A percentile compares a stretch with the other conserved stretches of the same genome.
These are phyloP conservation scores for Paelopatides confundens DNA, from an alignment of 53 echinoderm and acorn worm genomes.

Conservation along the genomic window DNA sequence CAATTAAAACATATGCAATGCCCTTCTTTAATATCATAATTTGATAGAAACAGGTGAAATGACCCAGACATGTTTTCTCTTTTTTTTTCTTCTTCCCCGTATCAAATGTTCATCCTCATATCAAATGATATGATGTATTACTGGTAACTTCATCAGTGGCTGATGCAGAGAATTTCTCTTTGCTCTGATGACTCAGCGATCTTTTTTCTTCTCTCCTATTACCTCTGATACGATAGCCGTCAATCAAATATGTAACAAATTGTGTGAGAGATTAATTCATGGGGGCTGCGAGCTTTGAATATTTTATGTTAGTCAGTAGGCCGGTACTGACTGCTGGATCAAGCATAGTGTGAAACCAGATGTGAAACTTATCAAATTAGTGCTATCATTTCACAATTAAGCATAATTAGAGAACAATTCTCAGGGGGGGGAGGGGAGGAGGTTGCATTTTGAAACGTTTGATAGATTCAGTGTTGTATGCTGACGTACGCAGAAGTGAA, in stretches of 20 bases:
- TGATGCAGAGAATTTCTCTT: neutral
- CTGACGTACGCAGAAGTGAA: no score
- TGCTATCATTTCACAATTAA: neutral
- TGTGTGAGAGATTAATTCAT: neutral
- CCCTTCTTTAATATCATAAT: neutral
- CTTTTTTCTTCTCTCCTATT: no score
- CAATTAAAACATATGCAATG: neutral
- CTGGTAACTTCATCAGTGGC: neutral
- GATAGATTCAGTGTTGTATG: neutral
- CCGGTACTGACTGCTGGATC: no score
- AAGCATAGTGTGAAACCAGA: slow-evolving; percentile 2
- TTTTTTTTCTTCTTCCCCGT: neutral
- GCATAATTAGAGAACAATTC: neutral
- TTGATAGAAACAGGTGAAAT: neutral
- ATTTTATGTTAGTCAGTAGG: slow-evolving; percentile 27
- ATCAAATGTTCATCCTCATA: neutral
- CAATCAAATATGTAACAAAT: slow-evolving; percentile 18
- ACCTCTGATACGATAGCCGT: neutral
- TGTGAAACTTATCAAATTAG: neutral
- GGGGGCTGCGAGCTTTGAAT: neutral
- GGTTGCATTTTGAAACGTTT: neutral
- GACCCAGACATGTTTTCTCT: neutral
- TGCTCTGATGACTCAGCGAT: neutral
- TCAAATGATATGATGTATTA: neutral
- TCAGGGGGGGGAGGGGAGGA: neutral